These are phyloP conservation scores for Eunapius fragilis DNA, from an alignment of 37 sponge, comb jelly and placozoan species.

Conservation along the genomic window DNA sequence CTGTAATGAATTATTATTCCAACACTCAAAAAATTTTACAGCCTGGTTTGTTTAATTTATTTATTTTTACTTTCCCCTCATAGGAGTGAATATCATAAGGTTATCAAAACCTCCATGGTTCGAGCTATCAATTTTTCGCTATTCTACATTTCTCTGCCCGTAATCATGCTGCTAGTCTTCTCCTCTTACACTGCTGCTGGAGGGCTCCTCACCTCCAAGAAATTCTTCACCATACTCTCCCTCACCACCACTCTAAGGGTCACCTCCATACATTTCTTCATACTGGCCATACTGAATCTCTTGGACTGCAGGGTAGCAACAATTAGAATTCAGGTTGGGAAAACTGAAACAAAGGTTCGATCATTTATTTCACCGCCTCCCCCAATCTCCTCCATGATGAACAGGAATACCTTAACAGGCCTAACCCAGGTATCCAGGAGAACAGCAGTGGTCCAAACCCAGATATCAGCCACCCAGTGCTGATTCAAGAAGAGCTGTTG, in stretches of 20 bases:
- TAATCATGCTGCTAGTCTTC: slow-evolving; percentile 57
- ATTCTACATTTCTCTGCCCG: background rate
- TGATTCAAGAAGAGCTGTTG: too few relatives aligned
- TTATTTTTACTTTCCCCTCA: background rate
- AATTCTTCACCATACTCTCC: slow-evolving; percentile 14
- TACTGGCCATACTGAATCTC: slow-evolving; percentile 23
- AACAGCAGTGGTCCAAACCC: too few relatives aligned
- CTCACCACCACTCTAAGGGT: slow-evolving; percentile 33
- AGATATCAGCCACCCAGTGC: background rate
- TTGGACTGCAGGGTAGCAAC: slow-evolving; percentile 68
- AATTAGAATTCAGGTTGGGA: slow-evolving; percentile 61
- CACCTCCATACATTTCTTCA: slow-evolving; percentile 34
- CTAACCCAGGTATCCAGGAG: background rate
- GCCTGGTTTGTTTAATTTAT: too few relatives aligned
- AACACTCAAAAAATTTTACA: too few relatives aligned
- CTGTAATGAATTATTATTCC: too few relatives aligned
- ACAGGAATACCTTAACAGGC: too few relatives aligned
- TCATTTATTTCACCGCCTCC: too few relatives aligned
- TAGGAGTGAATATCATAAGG: background rate
- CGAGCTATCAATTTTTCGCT: slow-evolving; percentile 1
- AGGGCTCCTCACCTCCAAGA: slow-evolving; percentile 44
- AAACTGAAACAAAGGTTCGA: too few relatives aligned
- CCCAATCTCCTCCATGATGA: background rate
- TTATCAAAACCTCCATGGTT: background rate
- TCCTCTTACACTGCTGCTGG: slow-evolving; percentile 33